Conservation (phyloP, 2,888 invertebrate genomes). For the Cataglyphis albicans region DNA sequence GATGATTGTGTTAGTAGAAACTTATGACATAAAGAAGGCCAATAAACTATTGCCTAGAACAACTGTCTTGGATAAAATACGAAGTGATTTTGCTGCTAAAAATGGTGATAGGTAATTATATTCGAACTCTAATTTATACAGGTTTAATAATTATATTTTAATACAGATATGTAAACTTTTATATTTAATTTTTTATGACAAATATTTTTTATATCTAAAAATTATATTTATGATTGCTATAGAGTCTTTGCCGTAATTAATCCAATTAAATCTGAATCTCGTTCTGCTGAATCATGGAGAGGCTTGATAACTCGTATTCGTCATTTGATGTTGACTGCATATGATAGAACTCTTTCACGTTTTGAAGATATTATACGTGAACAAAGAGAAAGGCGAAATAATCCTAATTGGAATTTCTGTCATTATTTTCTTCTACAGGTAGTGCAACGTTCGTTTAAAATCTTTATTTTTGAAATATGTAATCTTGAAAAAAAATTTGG, state of each 20-base stretch:
- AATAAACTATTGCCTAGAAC: conserved; percentile 96
- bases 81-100: conserved; percentile 96
- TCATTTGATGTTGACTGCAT: conserved; percentile 93
- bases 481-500: conserved; percentile 35
- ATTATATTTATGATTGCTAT: conserved; percentile 52
- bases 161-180: background rate
- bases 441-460: conserved; percentile 68
- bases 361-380: conserved; percentile 96
- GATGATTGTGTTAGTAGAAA: conserved; percentile 97
- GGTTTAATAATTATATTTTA: conserved; percentile 6
- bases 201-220: background rate
- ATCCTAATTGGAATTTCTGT: conserved; percentile 97
- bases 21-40: conserved; percentile 95
- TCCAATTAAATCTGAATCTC: conserved; percentile 95
- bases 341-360: conserved; percentile 93
- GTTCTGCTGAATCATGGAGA: conserved; percentile 96
- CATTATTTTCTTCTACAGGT: conserved; percentile 97
- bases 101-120: conserved; percentile 89
- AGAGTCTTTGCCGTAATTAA: conserved; percentile 96
- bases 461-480: conserved; percentile 40
- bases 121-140: conserved; percentile 34
- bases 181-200: background rate
- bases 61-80: conserved; percentile 97
- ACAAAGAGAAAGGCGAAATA: conserved; percentile 95
- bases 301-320: conserved; percentile 94